Percentiles rank a stretch among this genome's conserved stretches.
phyloP scores from a whole-genome alignment of 2,797 vertebrate genomes.

The Natrix natrix region DNA sequence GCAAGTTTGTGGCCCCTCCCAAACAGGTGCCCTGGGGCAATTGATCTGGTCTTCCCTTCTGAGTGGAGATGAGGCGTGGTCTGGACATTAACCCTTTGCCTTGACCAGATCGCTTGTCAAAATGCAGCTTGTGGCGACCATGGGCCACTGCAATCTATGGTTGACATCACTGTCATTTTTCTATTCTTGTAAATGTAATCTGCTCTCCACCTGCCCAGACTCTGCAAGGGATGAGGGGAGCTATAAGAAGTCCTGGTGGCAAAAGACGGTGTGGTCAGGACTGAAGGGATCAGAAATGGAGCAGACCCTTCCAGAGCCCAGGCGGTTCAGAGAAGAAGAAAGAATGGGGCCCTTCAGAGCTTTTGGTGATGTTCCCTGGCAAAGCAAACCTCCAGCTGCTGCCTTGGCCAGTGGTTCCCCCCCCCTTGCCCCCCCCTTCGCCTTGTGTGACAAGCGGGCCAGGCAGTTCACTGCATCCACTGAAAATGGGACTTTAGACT shows the following conservation, averaged over 20 bases:
- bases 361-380: too few species aligned
- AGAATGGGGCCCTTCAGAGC: too few species aligned
- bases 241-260: not conserved
- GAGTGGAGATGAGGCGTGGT: not conserved
- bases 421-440: too few species aligned
- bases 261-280: not conserved
- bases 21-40: not conserved
- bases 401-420: not conserved
- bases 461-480: too few species aligned
- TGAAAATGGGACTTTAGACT: too few species aligned
- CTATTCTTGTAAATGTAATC: not conserved
- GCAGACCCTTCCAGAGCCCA: not conserved
- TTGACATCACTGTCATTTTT: not conserved
- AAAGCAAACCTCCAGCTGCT: not conserved
- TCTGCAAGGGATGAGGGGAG: not conserved
- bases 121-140: not conserved
- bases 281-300: not conserved
- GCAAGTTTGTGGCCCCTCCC: not conserved
- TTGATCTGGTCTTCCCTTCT: not conserved
- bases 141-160: not conserved
- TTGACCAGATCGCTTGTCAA: not conserved
- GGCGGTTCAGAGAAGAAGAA: too few species aligned
- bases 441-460: too few species aligned
- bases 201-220: not conserved
- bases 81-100: not conserved